phyloP scores from a whole-genome alignment of 1,140 invertebrate genomes.

The Aphelenchoides besseyi region DNA sequence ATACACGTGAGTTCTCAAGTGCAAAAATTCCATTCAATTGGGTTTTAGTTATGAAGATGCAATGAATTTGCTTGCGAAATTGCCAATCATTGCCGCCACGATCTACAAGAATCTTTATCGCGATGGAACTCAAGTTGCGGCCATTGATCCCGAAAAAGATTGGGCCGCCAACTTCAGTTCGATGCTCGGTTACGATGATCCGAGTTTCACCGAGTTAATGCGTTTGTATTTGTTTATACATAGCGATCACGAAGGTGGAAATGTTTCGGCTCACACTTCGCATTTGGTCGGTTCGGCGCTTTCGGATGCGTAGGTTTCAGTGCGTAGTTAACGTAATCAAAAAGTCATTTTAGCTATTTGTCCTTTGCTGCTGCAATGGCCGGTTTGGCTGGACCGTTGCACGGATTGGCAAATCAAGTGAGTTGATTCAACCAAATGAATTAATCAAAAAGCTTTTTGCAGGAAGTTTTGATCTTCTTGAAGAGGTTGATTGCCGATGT shows the following conservation, averaged over 20 bases:
- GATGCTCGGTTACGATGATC: conserved; percentile 86
- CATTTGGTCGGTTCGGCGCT: conserved; percentile 91
- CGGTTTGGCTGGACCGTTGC: conserved; percentile 87
- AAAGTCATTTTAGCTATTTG: conserved; percentile 68
- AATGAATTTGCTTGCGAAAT: conserved; percentile 91
- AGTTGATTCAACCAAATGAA: conserved; percentile 7
- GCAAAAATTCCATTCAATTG: background rate
- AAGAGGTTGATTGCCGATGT: conserved; percentile 77
- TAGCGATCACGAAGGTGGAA: conserved; percentile 72
- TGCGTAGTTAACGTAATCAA: background rate
- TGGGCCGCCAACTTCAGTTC: conserved; percentile 88
- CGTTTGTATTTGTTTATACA: conserved; percentile 92
- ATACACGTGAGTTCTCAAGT: conserved; percentile 66
- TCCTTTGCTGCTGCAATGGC: conserved; percentile 90
- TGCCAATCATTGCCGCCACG: conserved; percentile 86
- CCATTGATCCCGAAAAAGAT: conserved; percentile 83
- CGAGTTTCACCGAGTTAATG: conserved; percentile 84
- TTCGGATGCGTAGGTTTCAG: conserved; percentile 73
- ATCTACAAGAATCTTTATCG: conserved; percentile 84
- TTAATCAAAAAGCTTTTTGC: conserved; percentile 17
- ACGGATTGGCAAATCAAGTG: conserved; percentile 88
- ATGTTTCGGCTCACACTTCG: conserved; percentile 85
- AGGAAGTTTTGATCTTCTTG: conserved; percentile 79
- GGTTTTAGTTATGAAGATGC: conserved; percentile 74
- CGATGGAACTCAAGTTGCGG: conserved; percentile 78